phyloP scores from a whole-genome alignment of 2,797 vertebrate species.

The Nannoperca obscura region DNA sequence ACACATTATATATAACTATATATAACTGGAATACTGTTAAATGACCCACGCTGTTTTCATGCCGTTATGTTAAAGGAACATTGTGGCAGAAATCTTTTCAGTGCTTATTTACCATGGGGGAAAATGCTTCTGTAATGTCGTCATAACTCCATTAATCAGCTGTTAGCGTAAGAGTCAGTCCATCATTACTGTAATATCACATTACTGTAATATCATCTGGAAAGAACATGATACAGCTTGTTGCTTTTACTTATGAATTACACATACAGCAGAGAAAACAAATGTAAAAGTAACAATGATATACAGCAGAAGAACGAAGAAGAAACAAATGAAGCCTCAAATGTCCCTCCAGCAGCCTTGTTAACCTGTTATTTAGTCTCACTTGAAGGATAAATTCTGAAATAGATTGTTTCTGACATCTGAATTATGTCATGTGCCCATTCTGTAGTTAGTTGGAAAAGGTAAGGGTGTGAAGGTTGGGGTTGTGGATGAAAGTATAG shows the following conservation, averaged over 20 bases:
- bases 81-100: neutral
- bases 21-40: neutral
- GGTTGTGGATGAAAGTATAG: no score
- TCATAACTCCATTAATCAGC: neutral
- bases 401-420: neutral
- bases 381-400: neutral
- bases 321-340: neutral
- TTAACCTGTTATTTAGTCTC: neutral
- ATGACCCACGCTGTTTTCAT: no score
- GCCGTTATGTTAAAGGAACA: neutral
- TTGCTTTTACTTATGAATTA: neutral
- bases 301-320: neutral
- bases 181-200: constrained; percentile 3
- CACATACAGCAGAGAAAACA: neutral
- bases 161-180: neutral
- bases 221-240: neutral
- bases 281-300: neutral
- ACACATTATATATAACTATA: no score
- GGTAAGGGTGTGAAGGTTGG: neutral
- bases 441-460: neutral
- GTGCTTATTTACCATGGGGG: neutral
- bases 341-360: constrained; percentile 1
- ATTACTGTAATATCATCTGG: no score
- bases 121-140: neutral
- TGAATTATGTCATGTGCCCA: neutral